Percentiles rank a stretch among this genome's conserved stretches.
These are phyloP conservation scores for Anorthoa munda DNA, from an alignment of 2,888 invertebrate genomes.

Conservation along the genomic window DNA sequence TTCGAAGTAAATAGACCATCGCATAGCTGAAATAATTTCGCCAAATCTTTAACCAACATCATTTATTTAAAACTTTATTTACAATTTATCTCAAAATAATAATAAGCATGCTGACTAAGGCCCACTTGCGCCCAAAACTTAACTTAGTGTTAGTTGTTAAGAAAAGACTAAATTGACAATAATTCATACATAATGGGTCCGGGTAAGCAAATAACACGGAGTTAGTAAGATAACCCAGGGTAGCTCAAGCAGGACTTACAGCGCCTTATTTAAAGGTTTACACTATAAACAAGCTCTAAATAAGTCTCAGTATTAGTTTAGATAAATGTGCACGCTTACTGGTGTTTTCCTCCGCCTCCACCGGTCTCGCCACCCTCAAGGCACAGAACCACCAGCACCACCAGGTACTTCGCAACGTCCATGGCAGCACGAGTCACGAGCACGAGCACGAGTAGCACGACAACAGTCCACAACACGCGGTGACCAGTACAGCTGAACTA, in stretches of 20 bases:
- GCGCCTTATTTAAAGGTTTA: background rate
- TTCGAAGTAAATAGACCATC: constrained; percentile 16
- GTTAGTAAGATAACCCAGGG: too few relatives aligned
- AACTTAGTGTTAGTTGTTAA: too few relatives aligned
- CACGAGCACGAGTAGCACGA: constrained; percentile 47
- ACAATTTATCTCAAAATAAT: background rate
- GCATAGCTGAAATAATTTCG: constrained; percentile 42
- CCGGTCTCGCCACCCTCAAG: constrained; percentile 82
- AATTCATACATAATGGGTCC: too few relatives aligned
- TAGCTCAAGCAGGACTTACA: too few relatives aligned
- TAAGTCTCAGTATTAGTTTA: background rate
- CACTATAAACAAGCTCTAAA: constrained; percentile 1
- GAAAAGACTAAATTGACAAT: too few relatives aligned
- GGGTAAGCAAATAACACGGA: too few relatives aligned
- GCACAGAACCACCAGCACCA: constrained; percentile 79
- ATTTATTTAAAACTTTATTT: background rate
- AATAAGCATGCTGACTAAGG: background rate
- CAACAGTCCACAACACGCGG: constrained; percentile 71
- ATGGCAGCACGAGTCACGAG: constrained; percentile 66
- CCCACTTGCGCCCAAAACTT: too few relatives aligned
- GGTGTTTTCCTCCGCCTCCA: constrained; percentile 86
- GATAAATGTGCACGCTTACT: constrained; percentile 76
- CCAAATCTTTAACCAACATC: background rate
- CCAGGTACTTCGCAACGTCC: constrained; percentile 81
- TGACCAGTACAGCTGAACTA: constrained; percentile 70